Conservation (phyloP, 2,888 invertebrate genomes). For the Galeopsomyia nigrocyanea region DNA sequence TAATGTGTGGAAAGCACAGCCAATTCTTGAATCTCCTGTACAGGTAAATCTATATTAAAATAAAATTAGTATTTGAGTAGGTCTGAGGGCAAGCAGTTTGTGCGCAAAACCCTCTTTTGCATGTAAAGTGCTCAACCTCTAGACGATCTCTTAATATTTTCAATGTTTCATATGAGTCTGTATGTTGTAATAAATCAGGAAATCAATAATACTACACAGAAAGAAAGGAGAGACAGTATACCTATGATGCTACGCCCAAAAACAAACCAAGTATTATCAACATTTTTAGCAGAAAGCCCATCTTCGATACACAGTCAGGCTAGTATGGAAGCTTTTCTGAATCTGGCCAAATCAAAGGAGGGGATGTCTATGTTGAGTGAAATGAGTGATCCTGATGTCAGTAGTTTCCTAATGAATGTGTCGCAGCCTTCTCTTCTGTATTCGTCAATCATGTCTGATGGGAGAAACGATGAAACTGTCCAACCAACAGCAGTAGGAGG, state of each 20-base stretch:
- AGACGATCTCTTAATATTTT: no score
- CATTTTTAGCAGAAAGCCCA: conserved; percentile 45
- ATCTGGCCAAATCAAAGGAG: conserved; percentile 60
- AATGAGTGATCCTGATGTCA: conserved; percentile 61
- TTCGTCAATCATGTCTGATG: conserved; percentile 55
- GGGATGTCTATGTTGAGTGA: conserved; percentile 62
- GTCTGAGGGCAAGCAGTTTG: no score
- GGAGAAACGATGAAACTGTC: conserved; percentile 48
- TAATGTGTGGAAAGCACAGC: conserved; percentile 44
- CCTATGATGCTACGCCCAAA: conserved; percentile 49
- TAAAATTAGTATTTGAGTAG: no score
- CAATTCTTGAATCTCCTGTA: conserved; percentile 35
- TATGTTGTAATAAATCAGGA: conserved; percentile 1
- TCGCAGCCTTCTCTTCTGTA: conserved; percentile 62
- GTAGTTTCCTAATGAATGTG: conserved; percentile 59
- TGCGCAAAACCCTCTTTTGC: no score
- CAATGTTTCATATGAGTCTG: no score
- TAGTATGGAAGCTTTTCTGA: conserved; percentile 64
- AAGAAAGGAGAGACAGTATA: conserved; percentile 43
- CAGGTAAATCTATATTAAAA: conserved; percentile 31
- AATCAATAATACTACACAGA: conserved; percentile 21
- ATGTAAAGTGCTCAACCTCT: no score
- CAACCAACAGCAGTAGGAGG: conserved; percentile 32
- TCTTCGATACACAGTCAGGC: conserved; percentile 57
- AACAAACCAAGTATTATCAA: conserved; percentile 45